A percentile compares a stretch with the other conserved stretches of the same genome.
Conservation (phyloP, 1,140 invertebrate genomes). For the Chelonus insularis region DNA sequence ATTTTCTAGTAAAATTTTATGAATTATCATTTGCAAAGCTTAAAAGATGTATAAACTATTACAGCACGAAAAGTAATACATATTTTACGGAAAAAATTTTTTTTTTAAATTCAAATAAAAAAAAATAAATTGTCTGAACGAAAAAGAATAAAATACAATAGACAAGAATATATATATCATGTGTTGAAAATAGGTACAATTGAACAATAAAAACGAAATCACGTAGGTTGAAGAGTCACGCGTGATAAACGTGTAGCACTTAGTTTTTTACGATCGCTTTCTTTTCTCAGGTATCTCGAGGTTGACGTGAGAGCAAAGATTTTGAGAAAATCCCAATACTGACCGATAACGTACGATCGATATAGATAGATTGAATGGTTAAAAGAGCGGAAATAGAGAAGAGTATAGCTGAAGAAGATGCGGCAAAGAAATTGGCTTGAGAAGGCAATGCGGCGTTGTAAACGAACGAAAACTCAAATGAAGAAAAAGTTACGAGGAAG, state of each 20-base stretch:
- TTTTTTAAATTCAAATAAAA: background rate
- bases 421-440: constrained; percentile 9
- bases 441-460: constrained; percentile 5
- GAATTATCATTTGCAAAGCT: no score
- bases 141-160: background rate
- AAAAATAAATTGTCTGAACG: background rate
- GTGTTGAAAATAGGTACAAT: constrained; percentile 18
- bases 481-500: constrained; percentile 8
- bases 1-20: no score
- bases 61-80: no score
- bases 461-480: background rate
- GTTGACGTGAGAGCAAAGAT: background rate
- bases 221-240: constrained; percentile 34
- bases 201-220: constrained; percentile 29
- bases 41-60: no score
- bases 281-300: constrained; percentile 3
- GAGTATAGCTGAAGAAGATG: background rate
- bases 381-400: background rate
- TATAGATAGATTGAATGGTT: background rate
- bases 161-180: background rate
- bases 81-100: no score
- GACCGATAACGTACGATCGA: constrained; percentile 13
- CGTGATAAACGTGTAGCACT: constrained; percentile 33
- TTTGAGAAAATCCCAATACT: constrained; percentile 27
- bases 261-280: constrained; percentile 25